Conservation (phyloP, 2,888 invertebrate species). For the Sarcophaga caerulescens region DNA sequence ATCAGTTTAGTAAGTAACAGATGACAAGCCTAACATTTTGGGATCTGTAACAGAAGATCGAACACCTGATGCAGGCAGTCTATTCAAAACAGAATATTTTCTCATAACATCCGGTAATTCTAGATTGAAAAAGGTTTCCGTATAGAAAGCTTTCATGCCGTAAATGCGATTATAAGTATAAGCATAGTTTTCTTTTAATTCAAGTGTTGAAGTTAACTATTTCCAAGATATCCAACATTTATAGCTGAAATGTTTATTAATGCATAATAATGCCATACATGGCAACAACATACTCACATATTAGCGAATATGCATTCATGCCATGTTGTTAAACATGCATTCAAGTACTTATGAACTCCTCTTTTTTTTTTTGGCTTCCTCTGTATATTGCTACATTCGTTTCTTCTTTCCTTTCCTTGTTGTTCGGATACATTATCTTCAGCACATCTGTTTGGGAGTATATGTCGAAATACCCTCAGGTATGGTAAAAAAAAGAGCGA, state of each 20-base stretch:
- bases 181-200: too few species aligned
- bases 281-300: background rate
- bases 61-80: too few species aligned
- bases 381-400: background rate
- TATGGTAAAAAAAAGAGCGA: background rate
- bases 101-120: too few species aligned
- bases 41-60: too few species aligned
- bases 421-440: conserved; percentile 27
- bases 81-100: too few species aligned
- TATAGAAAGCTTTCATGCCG: too few species aligned
- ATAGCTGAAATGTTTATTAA: conserved; percentile 54
- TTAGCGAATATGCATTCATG: background rate
- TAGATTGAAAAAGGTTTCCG: too few species aligned
- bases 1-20: too few species aligned
- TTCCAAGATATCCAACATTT: conserved; percentile 43
- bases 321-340: conserved; percentile 5
- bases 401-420: conserved; percentile 16
- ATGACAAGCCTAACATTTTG: too few species aligned
- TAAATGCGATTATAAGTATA: too few species aligned
- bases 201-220: conserved; percentile 4
- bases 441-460: conserved; percentile 12
- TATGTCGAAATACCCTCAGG: background rate
- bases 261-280: conserved; percentile 44
- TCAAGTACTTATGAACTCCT: conserved; percentile 12
- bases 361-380: background rate